A percentile compares a stretch with the other conserved stretches of the same genome.
Conservation (phyloP, 2,888 invertebrate genomes). For the Plemyria rubiginata region DNA sequence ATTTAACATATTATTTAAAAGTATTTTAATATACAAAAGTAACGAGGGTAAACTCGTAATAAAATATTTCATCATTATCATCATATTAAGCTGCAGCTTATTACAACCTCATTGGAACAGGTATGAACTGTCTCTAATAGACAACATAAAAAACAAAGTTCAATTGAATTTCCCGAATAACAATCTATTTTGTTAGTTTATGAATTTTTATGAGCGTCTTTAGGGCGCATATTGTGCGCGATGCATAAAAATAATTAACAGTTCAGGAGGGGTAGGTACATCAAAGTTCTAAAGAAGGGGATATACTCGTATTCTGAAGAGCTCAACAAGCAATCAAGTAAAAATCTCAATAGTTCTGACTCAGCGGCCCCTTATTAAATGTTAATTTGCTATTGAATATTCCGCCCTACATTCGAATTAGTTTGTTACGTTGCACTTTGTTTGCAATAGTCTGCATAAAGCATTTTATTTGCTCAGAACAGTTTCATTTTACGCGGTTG, state of each 20-base stretch:
- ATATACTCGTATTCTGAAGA: constrained; percentile 77
- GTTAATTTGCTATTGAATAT: constrained; percentile 82
- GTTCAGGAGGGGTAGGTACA: constrained; percentile 75
- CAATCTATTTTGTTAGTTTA: constrained; percentile 66
- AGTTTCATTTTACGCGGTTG: constrained; percentile 28
- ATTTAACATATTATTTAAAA: constrained; percentile 34
- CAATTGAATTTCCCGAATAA: constrained; percentile 43
- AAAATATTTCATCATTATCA: too few species aligned
- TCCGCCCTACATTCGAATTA: constrained; percentile 81
- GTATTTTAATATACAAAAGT: background rate
- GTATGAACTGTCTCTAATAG: background rate
- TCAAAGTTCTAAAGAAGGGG: constrained; percentile 81
- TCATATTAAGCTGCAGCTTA: too few species aligned
- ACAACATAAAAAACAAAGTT: background rate
- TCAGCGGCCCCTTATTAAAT: constrained; percentile 82
- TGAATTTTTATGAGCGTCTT: constrained; percentile 80
- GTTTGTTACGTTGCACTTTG: constrained; percentile 71
- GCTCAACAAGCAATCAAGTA: constrained; percentile 83
- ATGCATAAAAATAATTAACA: constrained; percentile 83
- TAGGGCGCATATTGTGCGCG: constrained; percentile 67
- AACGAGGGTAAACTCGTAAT: too few species aligned
- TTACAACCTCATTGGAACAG: too few species aligned
- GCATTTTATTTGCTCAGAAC: constrained; percentile 51
- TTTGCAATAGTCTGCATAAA: constrained; percentile 56
- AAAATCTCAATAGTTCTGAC: constrained; percentile 83